Evolutionary conservation across 1,140 invertebrate genomes (phyloP).

Genomic region (Battus philenor): DNA sequence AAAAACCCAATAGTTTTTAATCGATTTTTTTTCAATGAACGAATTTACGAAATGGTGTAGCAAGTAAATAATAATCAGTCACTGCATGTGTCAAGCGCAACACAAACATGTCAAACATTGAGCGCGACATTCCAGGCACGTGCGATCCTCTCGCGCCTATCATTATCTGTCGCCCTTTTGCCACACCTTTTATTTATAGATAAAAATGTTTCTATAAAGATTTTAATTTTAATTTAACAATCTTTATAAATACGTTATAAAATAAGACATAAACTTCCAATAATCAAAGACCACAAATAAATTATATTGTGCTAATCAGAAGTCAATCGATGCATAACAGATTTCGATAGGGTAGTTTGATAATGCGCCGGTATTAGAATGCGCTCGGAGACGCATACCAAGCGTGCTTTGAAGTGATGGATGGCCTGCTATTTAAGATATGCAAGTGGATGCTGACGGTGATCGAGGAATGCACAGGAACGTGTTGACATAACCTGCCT

Average conservation of each 20-base stretch:
- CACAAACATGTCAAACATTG: background rate
- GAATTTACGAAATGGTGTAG: too few species aligned
- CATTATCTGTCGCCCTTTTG: background rate
- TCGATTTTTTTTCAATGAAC: too few species aligned
- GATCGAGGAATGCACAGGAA: constrained; percentile 19
- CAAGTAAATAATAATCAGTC: background rate
- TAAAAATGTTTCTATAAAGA: too few species aligned
- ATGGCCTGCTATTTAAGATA: constrained; percentile 27
- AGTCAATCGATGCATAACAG: too few species aligned
- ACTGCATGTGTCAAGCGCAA: background rate
- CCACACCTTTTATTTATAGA: too few species aligned
- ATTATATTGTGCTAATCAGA: too few species aligned
- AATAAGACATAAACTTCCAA: too few species aligned
- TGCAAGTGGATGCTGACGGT: constrained; percentile 18
- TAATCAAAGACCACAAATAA: too few species aligned
- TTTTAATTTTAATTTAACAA: too few species aligned
- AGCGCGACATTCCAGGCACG: background rate
- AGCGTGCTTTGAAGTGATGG: constrained; percentile 22
- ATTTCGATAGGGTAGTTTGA: too few species aligned
- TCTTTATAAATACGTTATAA: too few species aligned
- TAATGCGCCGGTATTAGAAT: constrained; percentile 3
- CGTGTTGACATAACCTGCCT: background rate
- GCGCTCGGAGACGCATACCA: constrained; percentile 12
- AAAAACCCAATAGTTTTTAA: too few species aligned
- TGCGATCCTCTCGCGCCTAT: background rate